Evolutionary conservation across 2,113 vertebrate species (phyloP).

Genomic region (Puffinus mauretanicus): DNA sequence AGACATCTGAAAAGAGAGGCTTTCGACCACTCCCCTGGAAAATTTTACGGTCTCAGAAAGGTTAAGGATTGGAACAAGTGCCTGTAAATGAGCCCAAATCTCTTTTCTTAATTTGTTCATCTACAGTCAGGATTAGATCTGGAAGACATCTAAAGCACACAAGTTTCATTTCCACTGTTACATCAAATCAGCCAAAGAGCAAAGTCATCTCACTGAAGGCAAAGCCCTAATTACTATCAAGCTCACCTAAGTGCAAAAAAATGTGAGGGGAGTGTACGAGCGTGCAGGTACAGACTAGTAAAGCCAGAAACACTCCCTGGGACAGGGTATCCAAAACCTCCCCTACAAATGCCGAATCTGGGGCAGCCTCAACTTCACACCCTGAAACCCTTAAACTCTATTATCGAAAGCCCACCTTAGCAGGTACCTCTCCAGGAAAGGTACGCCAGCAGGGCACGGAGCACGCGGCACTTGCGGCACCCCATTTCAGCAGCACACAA

Average conservation of each 20-base stretch:
- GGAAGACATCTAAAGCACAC: not conserved
- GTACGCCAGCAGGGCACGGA: not conserved
- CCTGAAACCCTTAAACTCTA: not conserved
- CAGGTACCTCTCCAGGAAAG: not conserved
- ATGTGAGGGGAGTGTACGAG: accelerated
- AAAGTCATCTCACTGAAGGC: not conserved
- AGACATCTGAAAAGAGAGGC: not conserved
- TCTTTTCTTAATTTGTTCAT: not conserved
- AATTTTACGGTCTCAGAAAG: not conserved
- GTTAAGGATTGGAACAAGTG: not conserved
- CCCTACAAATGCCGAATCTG: not conserved
- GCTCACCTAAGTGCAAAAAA: not conserved
- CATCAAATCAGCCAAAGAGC: not conserved
- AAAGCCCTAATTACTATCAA: not conserved
- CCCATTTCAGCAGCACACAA: not conserved
- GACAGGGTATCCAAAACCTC: not conserved
- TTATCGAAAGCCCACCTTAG: not conserved
- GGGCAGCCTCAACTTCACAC: not conserved
- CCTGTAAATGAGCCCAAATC: not conserved
- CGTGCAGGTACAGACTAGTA: not conserved
- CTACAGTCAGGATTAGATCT: not conserved
- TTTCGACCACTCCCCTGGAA: not conserved
- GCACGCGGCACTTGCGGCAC: not conserved
- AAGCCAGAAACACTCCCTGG: not conserved
- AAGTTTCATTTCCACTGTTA: not conserved